Conservation (phyloP, 2,113 vertebrate species). For the Turnix velox region DNA sequence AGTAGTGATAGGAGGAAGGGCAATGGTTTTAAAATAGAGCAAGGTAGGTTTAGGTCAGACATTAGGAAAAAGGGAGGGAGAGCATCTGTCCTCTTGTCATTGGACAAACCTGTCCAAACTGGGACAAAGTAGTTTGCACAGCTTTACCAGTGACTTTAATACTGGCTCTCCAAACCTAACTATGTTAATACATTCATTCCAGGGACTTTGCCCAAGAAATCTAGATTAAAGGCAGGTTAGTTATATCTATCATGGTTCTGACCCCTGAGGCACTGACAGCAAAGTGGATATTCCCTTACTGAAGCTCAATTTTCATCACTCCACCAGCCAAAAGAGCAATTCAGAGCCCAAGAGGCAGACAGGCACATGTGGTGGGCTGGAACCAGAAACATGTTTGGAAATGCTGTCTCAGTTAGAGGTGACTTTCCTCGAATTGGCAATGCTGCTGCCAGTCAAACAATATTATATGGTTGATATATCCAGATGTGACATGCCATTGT, state of each 20-base stretch:
- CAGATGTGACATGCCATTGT: slow-evolving; percentile 25
- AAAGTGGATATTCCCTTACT: not conserved
- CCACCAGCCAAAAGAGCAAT: not conserved
- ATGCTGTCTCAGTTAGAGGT: not conserved
- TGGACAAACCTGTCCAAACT: too few species aligned
- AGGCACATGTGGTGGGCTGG: not conserved
- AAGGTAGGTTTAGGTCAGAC: too few species aligned
- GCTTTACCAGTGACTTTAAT: not conserved
- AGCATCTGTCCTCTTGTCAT: too few species aligned
- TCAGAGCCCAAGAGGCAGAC: not conserved
- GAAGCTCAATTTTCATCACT: not conserved
- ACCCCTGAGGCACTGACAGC: not conserved
- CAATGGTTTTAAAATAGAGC: too few species aligned
- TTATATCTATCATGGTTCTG: not conserved
- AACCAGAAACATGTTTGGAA: not conserved
- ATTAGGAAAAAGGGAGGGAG: too few species aligned
- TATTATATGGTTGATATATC: slow-evolving; percentile 19
- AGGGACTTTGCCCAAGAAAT: not conserved
- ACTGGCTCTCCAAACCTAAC: not conserved
- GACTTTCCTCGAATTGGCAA: not conserved
- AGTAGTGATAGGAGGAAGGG: too few species aligned
- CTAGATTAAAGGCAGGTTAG: not conserved
- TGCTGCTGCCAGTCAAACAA: not conserved
- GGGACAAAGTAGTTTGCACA: not conserved
- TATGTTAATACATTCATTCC: not conserved